Evolutionary conservation across 2,888 invertebrate genomes (phyloP).

Genomic region (Ochropleura leucogaster): DNA sequence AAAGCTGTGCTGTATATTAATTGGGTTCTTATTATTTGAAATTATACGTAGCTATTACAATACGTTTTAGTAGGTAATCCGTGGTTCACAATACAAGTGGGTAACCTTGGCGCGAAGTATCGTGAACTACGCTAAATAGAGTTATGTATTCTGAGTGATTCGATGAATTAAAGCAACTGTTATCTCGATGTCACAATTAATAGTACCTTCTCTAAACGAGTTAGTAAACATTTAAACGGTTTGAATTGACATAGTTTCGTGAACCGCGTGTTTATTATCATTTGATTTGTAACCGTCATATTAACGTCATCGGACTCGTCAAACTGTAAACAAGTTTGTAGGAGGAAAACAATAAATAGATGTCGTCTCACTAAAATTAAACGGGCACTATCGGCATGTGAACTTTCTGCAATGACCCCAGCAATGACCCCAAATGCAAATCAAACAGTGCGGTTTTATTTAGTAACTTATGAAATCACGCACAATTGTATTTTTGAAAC

Average conservation of each 20-base stretch:
- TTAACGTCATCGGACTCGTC: background rate
- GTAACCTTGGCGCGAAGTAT: background rate
- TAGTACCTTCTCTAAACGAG: constrained; percentile 17
- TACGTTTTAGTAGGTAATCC: background rate
- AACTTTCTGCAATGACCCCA: background rate
- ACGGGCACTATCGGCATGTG: background rate
- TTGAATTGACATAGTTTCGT: constrained; percentile 33
- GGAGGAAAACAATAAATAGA: constrained; percentile 2
- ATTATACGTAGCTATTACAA: background rate
- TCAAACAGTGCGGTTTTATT: background rate
- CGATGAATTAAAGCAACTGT: background rate
- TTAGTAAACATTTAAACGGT: constrained; percentile 6
- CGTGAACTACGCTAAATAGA: background rate
- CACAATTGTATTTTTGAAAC: background rate
- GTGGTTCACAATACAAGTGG: background rate
- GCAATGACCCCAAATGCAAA: background rate
- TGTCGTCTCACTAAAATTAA: background rate
- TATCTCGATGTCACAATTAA: constrained; percentile 6
- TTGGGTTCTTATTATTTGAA: background rate
- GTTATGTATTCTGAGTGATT: background rate
- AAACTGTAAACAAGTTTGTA: constrained; percentile 14
- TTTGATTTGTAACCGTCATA: constrained; percentile 5
- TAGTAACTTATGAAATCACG: background rate
- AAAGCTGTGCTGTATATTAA: background rate
- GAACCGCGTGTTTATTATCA: constrained; percentile 26